These are phyloP conservation scores for Periplaneta americana DNA, from an alignment of 1,140 invertebrate species.

Conservation along the genomic window DNA sequence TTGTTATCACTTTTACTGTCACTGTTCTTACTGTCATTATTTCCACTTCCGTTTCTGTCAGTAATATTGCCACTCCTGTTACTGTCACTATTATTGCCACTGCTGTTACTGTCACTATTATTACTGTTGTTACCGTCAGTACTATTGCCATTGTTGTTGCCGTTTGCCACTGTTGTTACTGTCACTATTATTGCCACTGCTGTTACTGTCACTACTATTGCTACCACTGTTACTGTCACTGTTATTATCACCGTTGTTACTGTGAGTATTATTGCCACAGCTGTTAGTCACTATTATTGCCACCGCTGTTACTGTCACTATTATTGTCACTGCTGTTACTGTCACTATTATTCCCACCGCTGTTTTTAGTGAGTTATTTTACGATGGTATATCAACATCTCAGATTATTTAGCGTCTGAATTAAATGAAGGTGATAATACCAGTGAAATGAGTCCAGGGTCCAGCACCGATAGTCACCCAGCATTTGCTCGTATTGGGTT, in stretches of 20 bases:
- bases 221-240: background rate
- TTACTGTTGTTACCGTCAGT: too few species aligned
- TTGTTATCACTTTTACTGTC: background rate
- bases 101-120: background rate
- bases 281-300: background rate
- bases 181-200: background rate
- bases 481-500: too few species aligned
- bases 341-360: background rate
- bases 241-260: background rate
- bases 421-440: too few species aligned
- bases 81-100: background rate
- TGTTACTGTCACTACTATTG: background rate
- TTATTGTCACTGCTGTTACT: background rate
- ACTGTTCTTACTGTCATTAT: background rate
- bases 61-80: background rate
- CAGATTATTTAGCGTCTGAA: too few species aligned
- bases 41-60: background rate
- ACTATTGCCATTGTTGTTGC: background rate
- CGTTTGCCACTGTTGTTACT: background rate
- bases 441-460: too few species aligned
- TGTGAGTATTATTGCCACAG: background rate
- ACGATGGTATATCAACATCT: too few species aligned
- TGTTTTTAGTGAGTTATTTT: too few species aligned
- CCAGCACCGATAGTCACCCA: too few species aligned
- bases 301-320: background rate